Evolutionary conservation across 1,140 invertebrate species (phyloP).

Genomic region (Tetramorium simillimum): DNA sequence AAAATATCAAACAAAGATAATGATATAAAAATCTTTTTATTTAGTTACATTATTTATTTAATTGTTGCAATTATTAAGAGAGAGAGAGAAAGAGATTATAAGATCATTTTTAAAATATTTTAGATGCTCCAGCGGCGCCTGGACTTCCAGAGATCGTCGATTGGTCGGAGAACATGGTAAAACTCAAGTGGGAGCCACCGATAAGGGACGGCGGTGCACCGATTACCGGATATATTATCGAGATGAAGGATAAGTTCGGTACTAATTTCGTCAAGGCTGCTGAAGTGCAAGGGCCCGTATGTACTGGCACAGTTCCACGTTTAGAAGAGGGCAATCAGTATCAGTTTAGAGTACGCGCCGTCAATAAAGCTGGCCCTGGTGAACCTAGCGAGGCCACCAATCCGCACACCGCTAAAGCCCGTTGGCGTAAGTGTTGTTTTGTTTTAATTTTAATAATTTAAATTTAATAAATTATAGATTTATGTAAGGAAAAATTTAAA

Average conservation of each 20-base stretch:
- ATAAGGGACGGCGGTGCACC: constrained; percentile 98
- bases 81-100: neutral
- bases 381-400: constrained; percentile 98
- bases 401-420: constrained; percentile 97
- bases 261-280: constrained; percentile 89
- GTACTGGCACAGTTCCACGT: constrained; percentile 93
- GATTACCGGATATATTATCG: constrained; percentile 97
- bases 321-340: constrained; percentile 97
- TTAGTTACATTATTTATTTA: constrained; percentile 4
- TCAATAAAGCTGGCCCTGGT: constrained; percentile 98
- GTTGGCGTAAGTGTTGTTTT: constrained; percentile 90
- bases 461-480: neutral
- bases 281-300: constrained; percentile 92
- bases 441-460: constrained; percentile 2
- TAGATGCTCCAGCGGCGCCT: constrained; percentile 94
- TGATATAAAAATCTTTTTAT: neutral
- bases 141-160: constrained; percentile 97
- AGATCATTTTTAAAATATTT: constrained; percentile 28
- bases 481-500: neutral
- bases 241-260: constrained; percentile 92
- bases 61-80: constrained; percentile 1
- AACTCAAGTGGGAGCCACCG: constrained; percentile 98
- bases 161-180: constrained; percentile 96
- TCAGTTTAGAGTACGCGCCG: constrained; percentile 97
- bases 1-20: neutral